Evolutionary conservation across 1,140 invertebrate species (phyloP).

Genomic region (Hyposmocoma kahamanoa): DNA sequence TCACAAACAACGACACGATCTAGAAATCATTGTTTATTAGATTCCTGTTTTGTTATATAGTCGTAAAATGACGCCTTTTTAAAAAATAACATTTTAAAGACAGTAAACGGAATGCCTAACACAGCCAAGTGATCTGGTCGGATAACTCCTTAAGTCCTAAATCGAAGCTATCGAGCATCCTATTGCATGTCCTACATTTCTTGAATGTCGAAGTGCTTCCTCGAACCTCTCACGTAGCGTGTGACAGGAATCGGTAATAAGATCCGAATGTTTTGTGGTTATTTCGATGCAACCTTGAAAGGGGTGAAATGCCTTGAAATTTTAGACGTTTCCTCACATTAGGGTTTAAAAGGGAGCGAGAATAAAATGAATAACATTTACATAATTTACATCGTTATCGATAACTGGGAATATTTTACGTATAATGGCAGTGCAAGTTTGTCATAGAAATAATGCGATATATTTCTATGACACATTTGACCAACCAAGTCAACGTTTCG

Average conservation of each 20-base stretch:
- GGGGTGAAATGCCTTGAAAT: constrained; percentile 44
- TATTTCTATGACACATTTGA: no score
- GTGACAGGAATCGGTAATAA: constrained; percentile 62
- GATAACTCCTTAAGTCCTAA: neutral
- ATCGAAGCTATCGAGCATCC: neutral
- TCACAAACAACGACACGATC: no score
- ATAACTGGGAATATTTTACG: no score
- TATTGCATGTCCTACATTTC: neutral
- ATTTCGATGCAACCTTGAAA: constrained; percentile 57
- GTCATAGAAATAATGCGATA: no score
- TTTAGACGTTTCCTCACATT: constrained; percentile 42
- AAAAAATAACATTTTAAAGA: neutral
- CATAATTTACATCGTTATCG: no score
- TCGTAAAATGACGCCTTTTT: neutral
- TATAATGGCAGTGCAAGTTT: no score
- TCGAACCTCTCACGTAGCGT: constrained; percentile 11
- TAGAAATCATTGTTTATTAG: no score
- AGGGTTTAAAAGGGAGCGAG: no score
- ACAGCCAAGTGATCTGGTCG: neutral
- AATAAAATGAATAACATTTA: no score
- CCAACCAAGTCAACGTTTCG: no score
- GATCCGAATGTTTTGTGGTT: constrained; percentile 60
- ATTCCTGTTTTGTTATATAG: neutral
- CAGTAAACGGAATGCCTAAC: neutral
- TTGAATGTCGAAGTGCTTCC: neutral